These are phyloP conservation scores for Scaptomyza tumidula DNA, from an alignment of 2,888 invertebrate genomes.

Conservation along the genomic window DNA sequence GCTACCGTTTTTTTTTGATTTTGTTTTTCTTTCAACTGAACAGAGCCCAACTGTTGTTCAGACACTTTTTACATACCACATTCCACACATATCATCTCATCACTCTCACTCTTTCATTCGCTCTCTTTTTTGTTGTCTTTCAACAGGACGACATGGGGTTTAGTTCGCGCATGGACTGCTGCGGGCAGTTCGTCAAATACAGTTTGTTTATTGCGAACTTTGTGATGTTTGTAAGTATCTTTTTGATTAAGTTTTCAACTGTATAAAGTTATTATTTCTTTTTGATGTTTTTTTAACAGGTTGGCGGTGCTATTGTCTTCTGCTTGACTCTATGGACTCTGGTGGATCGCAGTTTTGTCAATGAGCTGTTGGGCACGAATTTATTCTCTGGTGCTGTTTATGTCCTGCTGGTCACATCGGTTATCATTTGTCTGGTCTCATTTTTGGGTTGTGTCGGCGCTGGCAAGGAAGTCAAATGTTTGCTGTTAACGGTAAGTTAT, in stretches of 20 bases:
- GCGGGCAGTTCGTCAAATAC: constrained; percentile 94
- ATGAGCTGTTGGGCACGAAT: constrained; percentile 93
- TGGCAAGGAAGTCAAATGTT: constrained; percentile 96
- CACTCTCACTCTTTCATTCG: constrained; percentile 4
- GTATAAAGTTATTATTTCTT: neutral
- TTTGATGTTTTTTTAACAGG: constrained; percentile 84
- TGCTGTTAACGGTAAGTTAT: constrained; percentile 92
- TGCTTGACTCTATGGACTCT: constrained; percentile 94
- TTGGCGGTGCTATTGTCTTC: constrained; percentile 91
- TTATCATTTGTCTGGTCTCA: constrained; percentile 92
- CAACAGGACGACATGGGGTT: constrained; percentile 87
- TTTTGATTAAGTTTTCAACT: neutral
- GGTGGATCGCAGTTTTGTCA: constrained; percentile 92
- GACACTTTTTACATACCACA: constrained; percentile 8
- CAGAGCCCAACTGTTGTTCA: constrained; percentile 23
- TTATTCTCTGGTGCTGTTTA: constrained; percentile 94
- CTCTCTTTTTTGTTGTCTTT: constrained; percentile 9
- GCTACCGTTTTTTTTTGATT: too few relatives aligned
- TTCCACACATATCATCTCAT: too few relatives aligned
- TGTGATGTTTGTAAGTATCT: constrained; percentile 92
- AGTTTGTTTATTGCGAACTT: constrained; percentile 93
- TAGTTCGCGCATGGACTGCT: constrained; percentile 93
- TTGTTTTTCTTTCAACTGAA: too few relatives aligned
- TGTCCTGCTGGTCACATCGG: constrained; percentile 92
- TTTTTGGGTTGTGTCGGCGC: constrained; percentile 97